Conservation (phyloP, 2,113 vertebrate species). For the Calidris pygmaea region DNA sequence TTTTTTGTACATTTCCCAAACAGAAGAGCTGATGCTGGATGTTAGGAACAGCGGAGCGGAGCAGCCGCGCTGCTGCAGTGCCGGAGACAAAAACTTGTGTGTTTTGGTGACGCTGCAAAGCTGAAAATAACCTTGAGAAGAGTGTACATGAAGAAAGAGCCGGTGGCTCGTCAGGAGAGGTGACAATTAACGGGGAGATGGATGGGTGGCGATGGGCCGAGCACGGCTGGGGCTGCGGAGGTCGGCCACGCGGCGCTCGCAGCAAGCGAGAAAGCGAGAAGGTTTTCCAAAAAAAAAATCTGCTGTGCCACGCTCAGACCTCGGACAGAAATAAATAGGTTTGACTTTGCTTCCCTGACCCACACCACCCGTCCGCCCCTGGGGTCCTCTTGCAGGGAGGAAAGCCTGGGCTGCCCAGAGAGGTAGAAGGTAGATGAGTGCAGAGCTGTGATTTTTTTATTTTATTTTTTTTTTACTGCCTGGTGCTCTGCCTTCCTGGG, state of each 20-base stretch:
- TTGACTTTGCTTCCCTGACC: background rate
- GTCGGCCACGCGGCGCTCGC: background rate
- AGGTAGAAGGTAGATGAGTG: background rate
- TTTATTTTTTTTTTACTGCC: background rate
- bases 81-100: background rate
- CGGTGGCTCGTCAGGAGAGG: background rate
- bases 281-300: background rate
- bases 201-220: background rate
- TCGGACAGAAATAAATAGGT: background rate
- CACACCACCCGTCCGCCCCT: accelerated
- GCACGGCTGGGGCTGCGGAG: background rate
- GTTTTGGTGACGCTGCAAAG: background rate
- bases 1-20: background rate
- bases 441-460: background rate
- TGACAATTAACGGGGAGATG: background rate
- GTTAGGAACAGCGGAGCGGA: background rate
- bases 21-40: background rate
- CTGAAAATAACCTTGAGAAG: background rate
- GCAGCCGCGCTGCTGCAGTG: background rate
- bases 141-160: background rate
- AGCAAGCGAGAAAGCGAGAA: background rate
- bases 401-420: background rate
- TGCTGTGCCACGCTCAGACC: background rate
- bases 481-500: background rate
- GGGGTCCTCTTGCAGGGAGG: background rate